Evolutionary conservation across 2,888 invertebrate species (phyloP), one percentile per base, ranked within the genome.

Genomic region (Branchinecta sandiegonensis): DNA sequence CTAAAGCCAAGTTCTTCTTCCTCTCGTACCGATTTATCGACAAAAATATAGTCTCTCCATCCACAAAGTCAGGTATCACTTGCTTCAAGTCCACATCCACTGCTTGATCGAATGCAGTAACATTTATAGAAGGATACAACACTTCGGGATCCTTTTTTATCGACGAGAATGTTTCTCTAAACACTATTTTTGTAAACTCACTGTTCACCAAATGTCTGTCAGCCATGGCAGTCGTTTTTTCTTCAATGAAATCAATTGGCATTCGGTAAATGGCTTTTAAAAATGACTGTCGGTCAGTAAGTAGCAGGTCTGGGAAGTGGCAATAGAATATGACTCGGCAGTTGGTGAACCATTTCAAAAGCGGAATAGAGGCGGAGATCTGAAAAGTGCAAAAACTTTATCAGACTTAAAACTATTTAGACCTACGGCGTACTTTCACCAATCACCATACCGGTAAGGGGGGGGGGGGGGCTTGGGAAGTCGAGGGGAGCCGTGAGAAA

Each of bases 21-120:
- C 93, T 85, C 76, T 99, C 99, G 79, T 89, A 99, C 71, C 99
- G 85, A 80, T 99, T 99, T 72, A 99, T 88, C 0, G 97, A 99
- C 11, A 99, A 80, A 76, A 96, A 90, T 50, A 92, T 78, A 50
- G 73, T 74, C 14, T 74, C 72, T 10, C 65, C 66, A 74, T 85
- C 83, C 47, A 74, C 74, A 46, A 77, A 73, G 1, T 77, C 72
- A 1, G 77, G 75, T 10, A 77, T 67, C 47, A 73, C 73, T 82
- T 81, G 72, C 85, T 83, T 7, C 81, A 77, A 17, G 81, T 80
- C 72, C 13, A 69, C n/a, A 78, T 78, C 71, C 81, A 80, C 77
- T 71, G 82, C 80, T 67, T 80, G 81, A 73, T 85, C 84, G 75
- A 90, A 88, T 71, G 83, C 83, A 13, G 84, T 81, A 0, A 90